A percentile compares a stretch with the other conserved stretches of the same genome.
Conservation (phyloP, 2,888 invertebrate species). For the Calliopum simillimum region DNA sequence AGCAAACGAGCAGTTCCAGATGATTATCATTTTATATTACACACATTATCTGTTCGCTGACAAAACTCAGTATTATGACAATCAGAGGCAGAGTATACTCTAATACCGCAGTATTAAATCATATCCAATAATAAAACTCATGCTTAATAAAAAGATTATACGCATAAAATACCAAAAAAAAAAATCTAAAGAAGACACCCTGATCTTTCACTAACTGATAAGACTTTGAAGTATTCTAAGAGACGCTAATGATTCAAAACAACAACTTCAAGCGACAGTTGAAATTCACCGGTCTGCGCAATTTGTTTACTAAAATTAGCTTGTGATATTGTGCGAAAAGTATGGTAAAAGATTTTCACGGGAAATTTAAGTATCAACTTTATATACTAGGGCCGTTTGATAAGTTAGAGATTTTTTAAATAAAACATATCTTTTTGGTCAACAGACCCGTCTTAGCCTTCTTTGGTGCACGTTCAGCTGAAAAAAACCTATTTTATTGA, state of each 20-base stretch:
- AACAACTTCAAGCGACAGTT: constrained; percentile 1
- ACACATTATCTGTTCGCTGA: not conserved
- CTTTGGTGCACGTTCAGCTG: no score
- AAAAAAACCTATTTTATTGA: no score
- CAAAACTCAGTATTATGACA: not conserved
- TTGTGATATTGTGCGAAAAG: constrained; percentile 2
- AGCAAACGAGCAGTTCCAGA: constrained; percentile 5
- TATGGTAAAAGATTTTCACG: not conserved
- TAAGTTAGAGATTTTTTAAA: no score
- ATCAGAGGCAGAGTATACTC: not conserved
- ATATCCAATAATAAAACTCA: not conserved
- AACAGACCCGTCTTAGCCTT: no score
- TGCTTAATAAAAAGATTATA: no score
- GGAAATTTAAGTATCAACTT: no score
- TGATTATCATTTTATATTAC: constrained; percentile 11
- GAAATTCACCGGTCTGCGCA: constrained; percentile 5
- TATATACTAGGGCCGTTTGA: no score
- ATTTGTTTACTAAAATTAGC: not conserved
- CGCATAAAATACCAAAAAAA: not conserved
- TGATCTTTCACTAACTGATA: not conserved
- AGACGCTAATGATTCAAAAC: no score
- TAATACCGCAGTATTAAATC: constrained; percentile 8
- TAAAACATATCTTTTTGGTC: no score
- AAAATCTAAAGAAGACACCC: not conserved
- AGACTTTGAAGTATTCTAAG: not conserved